Base-by-base conservation (phyloP, 1,140 invertebrate species). In the Pygmarrhopalites habei region DNA sequence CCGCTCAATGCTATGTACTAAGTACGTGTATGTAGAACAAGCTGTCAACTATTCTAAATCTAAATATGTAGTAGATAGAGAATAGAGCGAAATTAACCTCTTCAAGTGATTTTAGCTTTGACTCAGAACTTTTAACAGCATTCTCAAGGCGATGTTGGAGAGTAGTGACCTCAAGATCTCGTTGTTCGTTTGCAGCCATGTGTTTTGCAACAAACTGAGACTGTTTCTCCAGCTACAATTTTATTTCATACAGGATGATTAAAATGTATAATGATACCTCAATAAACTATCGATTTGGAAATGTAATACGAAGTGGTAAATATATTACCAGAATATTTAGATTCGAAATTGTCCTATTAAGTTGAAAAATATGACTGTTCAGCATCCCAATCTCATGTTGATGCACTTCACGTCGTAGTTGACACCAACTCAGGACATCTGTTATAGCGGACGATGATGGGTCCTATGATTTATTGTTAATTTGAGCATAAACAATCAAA, bases 351-450 rank as follows among this genome's bases (percentile, higher is more conserved):
- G 56, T 64, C 23, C 23, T 4, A 21, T 49, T 51, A 2, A 64
- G 32, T 14, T 52, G 53, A 4, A 26, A 26, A 26, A 64, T 51
- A 10, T 64, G 62, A n/a, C 30, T 47, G 12, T 52, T 58, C 12
- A 58, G 21, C 14, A 15, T 58, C 2, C 19, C 5, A 21, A 65
- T 15, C 29, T 65, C 64, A 19, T 35, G 41, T 19, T 65, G 47
- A 39, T 61, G 59, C 26, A 60, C 49, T 32, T 65, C 64, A 2
- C n/a, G 17, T 49, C 51, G 46, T 7, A 60, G 21, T 30, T 61
- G 32, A 47, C 35, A 61, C 64, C 58, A 61, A 25, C 26, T 35
- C 1, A 65, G 29, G 23, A 65, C 3, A 30, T 65, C 58, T 5
- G 49, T 28, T 52, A 26, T n/a, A 29, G 49, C 10, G 7, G 49